A percentile compares a stretch with the other conserved stretches of the same genome.
Conservation (phyloP, 2,797 vertebrate species). For the Euphonia xanthogaster region DNA sequence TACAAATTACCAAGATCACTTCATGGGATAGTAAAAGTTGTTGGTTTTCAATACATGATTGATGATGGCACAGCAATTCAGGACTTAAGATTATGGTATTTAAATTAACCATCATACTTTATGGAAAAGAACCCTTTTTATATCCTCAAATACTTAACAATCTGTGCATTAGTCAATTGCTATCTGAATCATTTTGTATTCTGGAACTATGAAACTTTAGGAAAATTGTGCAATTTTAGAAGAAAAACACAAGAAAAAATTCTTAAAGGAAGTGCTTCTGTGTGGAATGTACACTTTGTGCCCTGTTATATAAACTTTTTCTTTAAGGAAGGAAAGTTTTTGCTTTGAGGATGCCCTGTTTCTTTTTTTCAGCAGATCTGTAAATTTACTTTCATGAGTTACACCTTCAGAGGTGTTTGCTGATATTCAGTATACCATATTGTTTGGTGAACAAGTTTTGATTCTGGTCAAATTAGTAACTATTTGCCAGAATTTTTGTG, state of each 20-base stretch:
- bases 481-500: background rate
- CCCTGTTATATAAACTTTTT: background rate
- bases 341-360: background rate
- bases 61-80: background rate
- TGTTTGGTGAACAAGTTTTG: background rate
- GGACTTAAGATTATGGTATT: background rate
- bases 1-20: background rate
- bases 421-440: background rate
- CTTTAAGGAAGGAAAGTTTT: background rate
- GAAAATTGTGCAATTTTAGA: background rate
- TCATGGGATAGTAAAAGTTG: background rate
- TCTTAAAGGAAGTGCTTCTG: background rate
- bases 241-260: background rate
- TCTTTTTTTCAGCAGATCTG: background rate
- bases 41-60: background rate
- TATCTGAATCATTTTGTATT: background rate
- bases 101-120: background rate
- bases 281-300: background rate
- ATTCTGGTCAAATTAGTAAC: background rate
- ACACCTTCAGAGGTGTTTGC: background rate
- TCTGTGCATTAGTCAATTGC: constrained; percentile 3
- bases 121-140: background rate
- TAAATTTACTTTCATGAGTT: background rate
- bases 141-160: background rate
- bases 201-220: background rate